These are phyloP conservation scores for Hyles euphorbiae DNA, from an alignment of 1,140 invertebrate genomes.

Conservation along the genomic window DNA sequence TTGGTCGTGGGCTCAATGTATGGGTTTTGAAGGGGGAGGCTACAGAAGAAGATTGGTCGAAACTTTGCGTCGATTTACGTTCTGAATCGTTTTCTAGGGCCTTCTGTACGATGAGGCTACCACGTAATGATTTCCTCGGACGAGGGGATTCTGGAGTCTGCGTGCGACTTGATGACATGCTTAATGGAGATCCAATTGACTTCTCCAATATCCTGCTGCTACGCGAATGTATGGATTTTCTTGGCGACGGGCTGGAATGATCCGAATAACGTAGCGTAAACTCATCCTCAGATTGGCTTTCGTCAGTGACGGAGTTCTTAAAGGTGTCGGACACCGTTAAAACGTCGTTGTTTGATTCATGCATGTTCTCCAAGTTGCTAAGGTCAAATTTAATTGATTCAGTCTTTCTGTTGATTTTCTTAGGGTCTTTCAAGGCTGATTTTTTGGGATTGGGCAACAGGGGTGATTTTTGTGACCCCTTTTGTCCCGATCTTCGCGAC, in stretches of 20 bases:
- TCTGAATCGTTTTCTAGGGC: constrained; percentile 24
- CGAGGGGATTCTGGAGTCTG: constrained; percentile 23
- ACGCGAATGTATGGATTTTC: constrained; percentile 34
- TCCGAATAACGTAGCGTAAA: constrained; percentile 43
- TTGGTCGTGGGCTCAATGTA: constrained; percentile 26
- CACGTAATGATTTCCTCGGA: constrained; percentile 31
- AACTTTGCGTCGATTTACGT: constrained; percentile 4
- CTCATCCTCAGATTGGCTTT: constrained; percentile 18
- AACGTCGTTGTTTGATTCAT: constrained; percentile 19
- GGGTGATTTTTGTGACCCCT: constrained; percentile 21
- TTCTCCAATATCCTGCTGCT: constrained; percentile 41
- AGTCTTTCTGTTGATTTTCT: constrained; percentile 35
- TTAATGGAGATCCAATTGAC: constrained; percentile 24
- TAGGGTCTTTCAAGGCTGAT: constrained; percentile 51
- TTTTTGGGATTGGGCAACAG: constrained; percentile 37
- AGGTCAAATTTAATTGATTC: constrained; percentile 65
- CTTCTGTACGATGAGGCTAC: constrained; percentile 40
- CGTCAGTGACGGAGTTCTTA: not conserved
- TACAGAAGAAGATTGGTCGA: constrained; percentile 25
- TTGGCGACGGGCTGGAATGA: constrained; percentile 24
- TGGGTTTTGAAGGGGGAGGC: constrained; percentile 23
- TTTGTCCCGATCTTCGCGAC: constrained; percentile 16
- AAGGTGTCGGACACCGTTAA: constrained; percentile 26
- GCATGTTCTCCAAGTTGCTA: constrained; percentile 41
- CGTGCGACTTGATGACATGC: constrained; percentile 1